These are phyloP conservation scores for Hozukius guyotensis DNA, from an alignment of 2,797 vertebrate species.

Conservation along the genomic window DNA sequence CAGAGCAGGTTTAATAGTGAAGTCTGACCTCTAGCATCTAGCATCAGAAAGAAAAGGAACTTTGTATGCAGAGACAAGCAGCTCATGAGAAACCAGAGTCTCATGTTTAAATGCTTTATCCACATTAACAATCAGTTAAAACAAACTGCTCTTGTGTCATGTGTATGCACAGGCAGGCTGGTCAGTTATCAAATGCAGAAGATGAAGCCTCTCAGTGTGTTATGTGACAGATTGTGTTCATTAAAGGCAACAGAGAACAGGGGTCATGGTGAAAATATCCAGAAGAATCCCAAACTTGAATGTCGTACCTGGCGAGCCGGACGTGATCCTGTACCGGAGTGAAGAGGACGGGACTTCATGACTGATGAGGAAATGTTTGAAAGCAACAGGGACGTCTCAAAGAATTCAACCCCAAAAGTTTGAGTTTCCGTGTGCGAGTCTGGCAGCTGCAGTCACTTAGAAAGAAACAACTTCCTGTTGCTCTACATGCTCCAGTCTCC, in stretches of 20 bases:
- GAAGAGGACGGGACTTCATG: constrained; percentile 10
- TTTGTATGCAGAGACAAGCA: not conserved
- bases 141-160: not conserved
- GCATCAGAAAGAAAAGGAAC: not conserved
- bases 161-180: not conserved
- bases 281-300: not conserved
- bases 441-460: constrained; percentile 34
- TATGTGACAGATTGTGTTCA: not conserved
- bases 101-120: not conserved
- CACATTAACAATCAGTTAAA: not conserved
- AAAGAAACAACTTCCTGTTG: constrained; percentile 23
- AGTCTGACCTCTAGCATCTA: not conserved
- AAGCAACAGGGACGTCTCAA: constrained; percentile 17
- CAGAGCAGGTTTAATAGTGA: not conserved
- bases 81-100: no score
- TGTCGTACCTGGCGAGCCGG: not conserved
- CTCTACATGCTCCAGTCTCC: constrained; percentile 45
- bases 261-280: not conserved
- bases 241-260: constrained; percentile 13
- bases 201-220: not conserved
- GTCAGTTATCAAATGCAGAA: not conserved
- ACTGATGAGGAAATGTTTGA: constrained; percentile 1
- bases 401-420: constrained; percentile 12
- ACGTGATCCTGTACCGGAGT: not conserved
- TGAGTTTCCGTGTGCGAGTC: constrained; percentile 10